Base-by-base conservation (phyloP, 2,888 invertebrate species). In the Pheosia tremula region DNA sequence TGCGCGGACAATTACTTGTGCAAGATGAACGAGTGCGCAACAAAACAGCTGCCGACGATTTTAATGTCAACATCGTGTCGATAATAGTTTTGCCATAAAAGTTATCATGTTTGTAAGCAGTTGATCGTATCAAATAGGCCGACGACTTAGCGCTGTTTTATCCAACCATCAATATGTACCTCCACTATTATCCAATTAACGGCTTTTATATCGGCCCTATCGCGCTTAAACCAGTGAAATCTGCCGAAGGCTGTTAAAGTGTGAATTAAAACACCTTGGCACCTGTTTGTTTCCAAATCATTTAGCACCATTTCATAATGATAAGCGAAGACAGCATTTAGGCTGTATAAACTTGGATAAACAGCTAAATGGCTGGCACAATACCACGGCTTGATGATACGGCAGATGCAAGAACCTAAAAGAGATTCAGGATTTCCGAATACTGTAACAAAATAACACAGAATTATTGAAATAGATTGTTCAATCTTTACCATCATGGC, bases 171-270 rank as follows among this genome's bases (percentile, higher is more conserved):
- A 60, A 66, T 64, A 64, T 66, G 58, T 64, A 59, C 55, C 58
- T 69, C 61, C 64, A 69, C 72, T 77, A 78, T 80, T 80, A 83
- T 79, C 81, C 79, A 84, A 84, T 86, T 84, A 87, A 75, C 79
- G 75, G 72, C 70, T 69, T 65, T 70, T 66, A 71, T 80, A 76
- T 75, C 78, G 74, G 65, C 61, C 62, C 68, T 70, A 78, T 81
- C 78, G 77, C 71, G 72, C 77, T 76, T 78, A 79, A 79, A 74
- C 72, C 77, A 75, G 77, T 79, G 73, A 81, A 82, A 75, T 78
- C 66, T 65, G 67, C 74, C 75, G 63, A 62, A 71, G 66, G 76
- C 71, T 52, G 54, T 61, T 56, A 57, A 71, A 62, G 72, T 74
- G 78, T 74, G 71, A 76, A 76, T 68, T 43, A 70, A 71, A 70